Evolutionary conservation across 1,140 invertebrate genomes (phyloP), one percentile per base, ranked within the genome.

Genomic region (Dendroctonus valens): DNA sequence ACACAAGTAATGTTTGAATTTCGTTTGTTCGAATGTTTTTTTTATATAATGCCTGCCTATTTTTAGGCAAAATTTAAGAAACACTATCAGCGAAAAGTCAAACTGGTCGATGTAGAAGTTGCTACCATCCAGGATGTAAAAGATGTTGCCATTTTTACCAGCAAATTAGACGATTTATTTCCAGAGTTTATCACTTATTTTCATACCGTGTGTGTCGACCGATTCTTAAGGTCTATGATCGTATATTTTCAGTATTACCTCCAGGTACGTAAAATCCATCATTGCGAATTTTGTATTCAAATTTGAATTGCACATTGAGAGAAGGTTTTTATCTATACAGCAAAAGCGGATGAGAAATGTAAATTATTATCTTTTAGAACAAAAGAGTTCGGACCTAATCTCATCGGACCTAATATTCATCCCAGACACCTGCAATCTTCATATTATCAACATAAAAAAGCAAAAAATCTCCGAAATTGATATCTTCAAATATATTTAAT

Each of bases 91-190:
- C 78, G 86, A 65, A 84, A 84, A 75, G 70, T 83, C 14, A 76
- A 78, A 68, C 72, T 80, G 6, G 79, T 77, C 9, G 81, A 85
- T 66, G 60, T 80, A 8, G 81, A 85, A 64, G 73, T 86, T 38
- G 52, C 87, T 11, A 83, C 83, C 6, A 72, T 87, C 14, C 85
- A 88, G 77, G 86, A 88, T 70, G 77, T 87, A 44, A 88, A 87
- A 76, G 84, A 88, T 72, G 79, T 89, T 37, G 85, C 83, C 2
- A 58, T 89, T 58, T 88, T 80, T 73, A 81, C 81, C n/a, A 80
- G 83, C 3, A 78, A 84, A 8, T 65, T 77, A 14, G 78, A 74
- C 49, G 80, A 83, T 67, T 75, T 86, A 62, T 83, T 81, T 46
- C 72, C 80, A 3, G 79, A 84, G 69, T 82, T 87, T 60, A 82